A percentile compares a stretch with the other conserved stretches of the same genome.
These are phyloP conservation scores for Mimas tiliae DNA, from an alignment of 2,888 invertebrate genomes.

Conservation along the genomic window DNA sequence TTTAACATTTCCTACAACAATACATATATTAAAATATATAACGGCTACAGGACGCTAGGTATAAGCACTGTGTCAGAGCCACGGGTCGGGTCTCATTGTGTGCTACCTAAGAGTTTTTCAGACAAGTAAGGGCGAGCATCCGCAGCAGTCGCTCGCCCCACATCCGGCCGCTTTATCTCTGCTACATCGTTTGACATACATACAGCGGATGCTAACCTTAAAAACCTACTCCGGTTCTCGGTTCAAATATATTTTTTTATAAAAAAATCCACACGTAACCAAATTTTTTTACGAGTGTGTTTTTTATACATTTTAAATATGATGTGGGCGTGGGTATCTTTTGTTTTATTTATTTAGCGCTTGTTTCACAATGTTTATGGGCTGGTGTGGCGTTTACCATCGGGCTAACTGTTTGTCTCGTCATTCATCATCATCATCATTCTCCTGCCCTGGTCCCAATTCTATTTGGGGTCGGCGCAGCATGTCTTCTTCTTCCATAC, in stretches of 20 bases:
- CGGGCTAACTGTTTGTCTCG: too few relatives aligned
- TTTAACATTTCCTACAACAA: too few relatives aligned
- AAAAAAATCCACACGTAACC: neutral
- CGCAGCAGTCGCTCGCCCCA: slow-evolving; percentile 37
- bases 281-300: too few relatives aligned
- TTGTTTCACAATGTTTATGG: too few relatives aligned
- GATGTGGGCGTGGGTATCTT: too few relatives aligned
- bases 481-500: too few relatives aligned
- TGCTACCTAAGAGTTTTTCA: slow-evolving; percentile 39
- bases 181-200: slow-evolving; percentile 46
- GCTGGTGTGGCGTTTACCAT: too few relatives aligned
- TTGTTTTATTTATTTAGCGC: too few relatives aligned
- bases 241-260: slow-evolving; percentile 6
- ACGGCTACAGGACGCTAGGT: neutral
- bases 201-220: slow-evolving; percentile 26
- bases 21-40: neutral
- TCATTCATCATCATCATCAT: too few relatives aligned
- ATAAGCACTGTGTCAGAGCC: slow-evolving; percentile 27
- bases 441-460: too few relatives aligned
- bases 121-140: slow-evolving; percentile 39
- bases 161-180: slow-evolving; percentile 57
- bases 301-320: too few relatives aligned
- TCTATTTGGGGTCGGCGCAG: too few relatives aligned
- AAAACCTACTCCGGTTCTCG: slow-evolving; percentile 7
- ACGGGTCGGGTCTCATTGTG: slow-evolving; percentile 29